Base-by-base conservation (phyloP, 1,140 invertebrate species). In the Pectinophora gossypiella region DNA sequence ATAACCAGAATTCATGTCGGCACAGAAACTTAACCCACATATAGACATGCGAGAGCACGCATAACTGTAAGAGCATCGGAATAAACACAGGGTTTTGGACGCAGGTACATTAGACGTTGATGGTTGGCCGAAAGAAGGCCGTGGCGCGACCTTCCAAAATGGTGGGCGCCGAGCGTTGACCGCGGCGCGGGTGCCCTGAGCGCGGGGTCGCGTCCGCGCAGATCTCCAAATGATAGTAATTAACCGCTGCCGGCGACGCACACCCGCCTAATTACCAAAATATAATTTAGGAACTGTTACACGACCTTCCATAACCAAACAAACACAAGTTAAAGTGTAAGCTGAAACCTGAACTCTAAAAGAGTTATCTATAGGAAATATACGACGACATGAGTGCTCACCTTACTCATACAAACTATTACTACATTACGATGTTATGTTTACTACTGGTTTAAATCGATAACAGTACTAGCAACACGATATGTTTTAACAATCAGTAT, bases 1-100 rank as follows among this genome's bases (percentile, higher is more conserved):
- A 71, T 64, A 68, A 69, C 65, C 66, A 69, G 70, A 71, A 77
- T 76, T 65, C 59, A 66, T 44, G 66, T 70, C 69, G 83, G 59
- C 80, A 83, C 72, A 80, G 77, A 85, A 77, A 83, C 68, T 61
- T 79, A 76, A 72, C 74, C 83, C 72, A 83, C 83, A 78, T 86
- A 49, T 64, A 63, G 40, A 72, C 83, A 85, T 70, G 69, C 71
- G 73, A 86, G 76, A 82, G 72, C 72, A 63, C 66, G 69, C 56
- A 70, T 86, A 81, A 81, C 80, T 83, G 80, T 84, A 64, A 72
- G 72, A 63, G 74, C 66, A 75, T 72, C 59, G 68, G 68, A 72
- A 71, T 76, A 77, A 82, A 77, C 68, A 77, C 66, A 76, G 76
- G 72, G 73, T 81, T 68, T 61, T 59, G 55, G 67, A 49, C 61